Evolutionary conservation across 2,797 vertebrate genomes (phyloP), one percentile per base, ranked within the genome.

Genomic region (Spinibarbus caldwelli): DNA sequence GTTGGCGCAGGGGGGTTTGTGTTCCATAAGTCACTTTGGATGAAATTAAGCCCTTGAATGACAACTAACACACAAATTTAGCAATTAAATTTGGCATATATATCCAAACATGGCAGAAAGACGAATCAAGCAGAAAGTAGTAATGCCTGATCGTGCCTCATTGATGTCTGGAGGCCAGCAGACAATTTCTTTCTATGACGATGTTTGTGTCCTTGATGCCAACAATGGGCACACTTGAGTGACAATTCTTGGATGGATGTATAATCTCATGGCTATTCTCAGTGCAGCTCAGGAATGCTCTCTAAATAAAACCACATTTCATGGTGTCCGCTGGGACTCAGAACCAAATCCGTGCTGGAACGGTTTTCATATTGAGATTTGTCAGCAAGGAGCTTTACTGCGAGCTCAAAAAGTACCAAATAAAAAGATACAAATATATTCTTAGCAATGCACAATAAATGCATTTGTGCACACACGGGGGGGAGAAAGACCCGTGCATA

Each of bases 121-220:
- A 87, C 88, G 26, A 59, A 45, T 77, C 6, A 17, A 59, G 72
- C 21, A 26, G 57, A 85, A 59, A 85, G 36, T 83, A 45, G 19
- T 45, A 83, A 76, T 84, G 66, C 79, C 79, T 91, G 83, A 92
- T 87, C 90, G 80, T 89, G 90, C 91, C 90, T 90, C 84, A 90
- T 59, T 89, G 86, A 90, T 90, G 80, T 78, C 84, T 79, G 52
- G 80, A 54, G 67, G 91, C 90, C 91, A 90, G 86, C 87, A 87
- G 84, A 86, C 90, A 88, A 91, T 93, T 89, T 89, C 90, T 91
- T 93, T 80, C 91, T 86, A 83, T 88, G 88, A 91, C 89, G 89
- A 90, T 89, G 82, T 86, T 82, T 75, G 67, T 90, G 92, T 91
- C 91, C 92, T 94, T 94, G 92, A 92, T 93, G 91, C 89, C 88